phyloP scores from a whole-genome alignment of 2,113 vertebrate species.

The Actenoides lindsayi region DNA sequence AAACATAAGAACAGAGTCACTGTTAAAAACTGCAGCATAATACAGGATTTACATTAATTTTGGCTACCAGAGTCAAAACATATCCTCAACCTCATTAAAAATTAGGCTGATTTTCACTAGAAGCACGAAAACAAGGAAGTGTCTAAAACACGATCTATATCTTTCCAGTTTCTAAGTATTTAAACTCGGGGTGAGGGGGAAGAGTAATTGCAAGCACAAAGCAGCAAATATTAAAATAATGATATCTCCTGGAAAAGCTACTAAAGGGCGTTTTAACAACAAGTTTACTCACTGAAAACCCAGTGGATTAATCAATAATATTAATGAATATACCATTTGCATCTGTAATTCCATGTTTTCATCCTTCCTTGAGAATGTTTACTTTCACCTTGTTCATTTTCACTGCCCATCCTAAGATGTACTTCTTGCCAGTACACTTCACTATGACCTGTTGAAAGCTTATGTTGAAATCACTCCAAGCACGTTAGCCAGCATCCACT shows the following conservation, averaged over 20 bases:
- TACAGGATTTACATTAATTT: not conserved
- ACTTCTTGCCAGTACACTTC: not conserved
- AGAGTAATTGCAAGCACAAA: not conserved
- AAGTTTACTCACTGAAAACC: not conserved
- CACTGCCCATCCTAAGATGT: not conserved
- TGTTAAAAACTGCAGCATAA: not conserved
- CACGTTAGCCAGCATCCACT: not conserved
- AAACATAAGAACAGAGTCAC: not conserved
- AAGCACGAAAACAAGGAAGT: not conserved
- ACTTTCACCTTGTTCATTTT: not conserved
- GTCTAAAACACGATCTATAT: not conserved
- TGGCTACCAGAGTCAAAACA: not conserved
- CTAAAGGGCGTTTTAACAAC: not conserved
- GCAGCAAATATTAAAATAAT: not conserved
- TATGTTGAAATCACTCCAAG: not conserved
- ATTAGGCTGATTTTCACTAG: not conserved
- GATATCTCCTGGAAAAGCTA: not conserved
- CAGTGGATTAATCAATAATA: not conserved
- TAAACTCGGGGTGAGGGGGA: not conserved
- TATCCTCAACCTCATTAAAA: not conserved
- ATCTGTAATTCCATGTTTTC: not conserved
- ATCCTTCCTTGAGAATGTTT: not conserved
- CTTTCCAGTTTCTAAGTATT: not conserved
- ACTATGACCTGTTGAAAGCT: not conserved
- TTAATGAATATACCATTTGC: not conserved